phyloP scores from a whole-genome alignment of 2,113 vertebrate species.

The Euleptes europaea region DNA sequence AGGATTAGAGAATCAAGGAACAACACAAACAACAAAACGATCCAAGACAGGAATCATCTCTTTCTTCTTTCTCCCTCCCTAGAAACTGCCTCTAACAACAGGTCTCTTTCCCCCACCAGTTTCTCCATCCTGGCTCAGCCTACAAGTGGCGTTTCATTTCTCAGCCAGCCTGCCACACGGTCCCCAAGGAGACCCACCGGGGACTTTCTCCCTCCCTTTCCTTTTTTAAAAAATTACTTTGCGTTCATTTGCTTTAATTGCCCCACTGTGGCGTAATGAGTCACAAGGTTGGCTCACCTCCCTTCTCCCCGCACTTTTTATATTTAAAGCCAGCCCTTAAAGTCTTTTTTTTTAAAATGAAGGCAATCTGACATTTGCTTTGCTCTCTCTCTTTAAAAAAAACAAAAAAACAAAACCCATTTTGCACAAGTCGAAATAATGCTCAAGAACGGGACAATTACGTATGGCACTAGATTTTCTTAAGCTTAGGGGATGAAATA shows the following conservation, averaged over 20 bases:
- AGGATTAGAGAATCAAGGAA: too few relatives aligned
- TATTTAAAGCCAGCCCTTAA: neutral
- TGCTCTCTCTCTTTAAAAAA: too few relatives aligned
- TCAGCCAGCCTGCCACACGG: neutral
- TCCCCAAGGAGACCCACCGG: neutral
- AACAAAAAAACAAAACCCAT: too few relatives aligned
- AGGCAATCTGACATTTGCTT: too few relatives aligned
- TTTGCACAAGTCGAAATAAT: too few relatives aligned
- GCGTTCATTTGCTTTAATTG: neutral
- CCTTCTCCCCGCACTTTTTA: neutral
- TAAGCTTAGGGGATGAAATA: too few relatives aligned
- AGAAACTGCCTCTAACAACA: neutral
- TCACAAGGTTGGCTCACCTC: neutral
- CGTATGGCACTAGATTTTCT: too few relatives aligned
- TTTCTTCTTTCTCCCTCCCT: neutral
- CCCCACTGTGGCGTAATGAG: neutral
- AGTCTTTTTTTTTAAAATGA: neutral
- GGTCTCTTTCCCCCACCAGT: too few relatives aligned
- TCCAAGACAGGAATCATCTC: too few relatives aligned
- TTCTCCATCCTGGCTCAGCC: neutral
- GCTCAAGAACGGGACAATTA: too few relatives aligned
- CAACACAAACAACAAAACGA: too few relatives aligned
- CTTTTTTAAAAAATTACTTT: neutral
- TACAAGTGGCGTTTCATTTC: neutral
- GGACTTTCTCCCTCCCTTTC: neutral